Evolutionary conservation across 1,140 invertebrate species (phyloP).

Genomic region (Drosophila miranda): DNA sequence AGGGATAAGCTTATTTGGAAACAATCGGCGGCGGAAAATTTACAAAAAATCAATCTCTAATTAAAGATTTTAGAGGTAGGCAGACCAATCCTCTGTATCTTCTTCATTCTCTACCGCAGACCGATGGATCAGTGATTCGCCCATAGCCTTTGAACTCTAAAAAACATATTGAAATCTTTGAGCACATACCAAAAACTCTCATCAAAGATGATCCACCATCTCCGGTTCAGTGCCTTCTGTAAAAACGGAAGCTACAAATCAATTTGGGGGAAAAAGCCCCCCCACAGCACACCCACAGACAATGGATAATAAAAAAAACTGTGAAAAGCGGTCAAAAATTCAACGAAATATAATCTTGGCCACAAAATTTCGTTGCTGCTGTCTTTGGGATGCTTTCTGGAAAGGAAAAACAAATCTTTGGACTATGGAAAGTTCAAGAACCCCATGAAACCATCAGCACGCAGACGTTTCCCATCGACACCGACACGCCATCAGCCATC

Average conservation of each 20-base stretch:
- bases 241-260: conserved; percentile 34
- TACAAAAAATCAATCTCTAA: too few relatives aligned
- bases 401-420: conserved; percentile 50
- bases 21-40: not conserved
- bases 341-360: conserved; percentile 44
- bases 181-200: too few relatives aligned
- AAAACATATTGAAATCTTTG: too few relatives aligned
- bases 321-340: conserved; percentile 21
- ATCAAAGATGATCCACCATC: too few relatives aligned
- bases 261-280: conserved; percentile 4
- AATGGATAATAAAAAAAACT: conserved; percentile 6
- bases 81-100: too few relatives aligned
- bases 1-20: not conserved
- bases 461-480: conserved; percentile 37
- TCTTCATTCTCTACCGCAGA: too few relatives aligned
- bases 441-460: conserved; percentile 61
- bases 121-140: too few relatives aligned
- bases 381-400: conserved; percentile 17
- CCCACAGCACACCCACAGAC: not conserved
- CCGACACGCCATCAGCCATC: conserved; percentile 37
- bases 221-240: not conserved
- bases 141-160: too few relatives aligned
- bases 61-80: too few relatives aligned
- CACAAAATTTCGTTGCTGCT: conserved; percentile 18
- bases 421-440: conserved; percentile 65